A percentile compares a stretch with the other conserved stretches of the same genome.
Conservation (phyloP, 2,113 vertebrate species). For the Toxostoma redivivum region DNA sequence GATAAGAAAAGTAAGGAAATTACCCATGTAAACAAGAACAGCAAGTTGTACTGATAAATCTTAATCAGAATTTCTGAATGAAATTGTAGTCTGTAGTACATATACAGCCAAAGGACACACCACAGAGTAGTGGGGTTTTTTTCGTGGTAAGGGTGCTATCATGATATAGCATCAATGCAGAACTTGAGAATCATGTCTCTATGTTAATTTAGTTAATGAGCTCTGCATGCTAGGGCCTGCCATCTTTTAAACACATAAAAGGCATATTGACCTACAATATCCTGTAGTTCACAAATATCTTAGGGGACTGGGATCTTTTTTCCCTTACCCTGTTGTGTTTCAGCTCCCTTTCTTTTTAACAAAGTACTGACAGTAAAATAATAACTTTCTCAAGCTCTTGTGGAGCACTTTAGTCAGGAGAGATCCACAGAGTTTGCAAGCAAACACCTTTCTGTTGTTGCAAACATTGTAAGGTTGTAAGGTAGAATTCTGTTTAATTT, state of each 20-base stretch:
- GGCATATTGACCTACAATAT: not conserved
- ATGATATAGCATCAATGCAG: not conserved
- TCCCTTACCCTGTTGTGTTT: not conserved
- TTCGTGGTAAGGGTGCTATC: not conserved
- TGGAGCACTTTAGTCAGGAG: not conserved
- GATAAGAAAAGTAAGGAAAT: not conserved
- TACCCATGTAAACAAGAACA: not conserved
- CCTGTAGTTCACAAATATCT: not conserved
- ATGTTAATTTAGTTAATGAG: not conserved
- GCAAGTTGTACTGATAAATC: not conserved
- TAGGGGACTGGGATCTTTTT: not conserved
- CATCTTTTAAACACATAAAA: not conserved
- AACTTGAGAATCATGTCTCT: not conserved
- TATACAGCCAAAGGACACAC: not conserved
- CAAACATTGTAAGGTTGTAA: not conserved
- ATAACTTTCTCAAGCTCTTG: not conserved
- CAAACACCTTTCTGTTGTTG: not conserved
- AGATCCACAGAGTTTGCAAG: not conserved
- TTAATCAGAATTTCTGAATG: not conserved
- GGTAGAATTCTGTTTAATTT: not conserved
- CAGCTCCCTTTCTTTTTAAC: not conserved
- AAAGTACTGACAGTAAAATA: not conserved
- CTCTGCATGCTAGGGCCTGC: not conserved
- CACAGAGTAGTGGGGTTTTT: not conserved
- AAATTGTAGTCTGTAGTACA: not conserved